These are phyloP conservation scores for Eupithecia inturbata DNA, from an alignment of 2,888 invertebrate genomes.

Conservation along the genomic window DNA sequence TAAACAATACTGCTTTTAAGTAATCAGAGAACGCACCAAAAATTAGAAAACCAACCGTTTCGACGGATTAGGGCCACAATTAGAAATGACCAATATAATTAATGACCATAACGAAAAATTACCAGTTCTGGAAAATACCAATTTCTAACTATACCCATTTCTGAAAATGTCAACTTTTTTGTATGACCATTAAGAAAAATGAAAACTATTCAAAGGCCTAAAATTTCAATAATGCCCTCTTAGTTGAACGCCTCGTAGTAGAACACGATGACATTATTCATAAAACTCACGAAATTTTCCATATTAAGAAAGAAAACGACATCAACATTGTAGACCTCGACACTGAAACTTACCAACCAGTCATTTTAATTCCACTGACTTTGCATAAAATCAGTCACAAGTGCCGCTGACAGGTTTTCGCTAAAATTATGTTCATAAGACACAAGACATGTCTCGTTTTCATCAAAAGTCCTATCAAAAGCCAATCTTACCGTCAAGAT, in stretches of 20 bases:
- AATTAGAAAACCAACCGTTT: neutral
- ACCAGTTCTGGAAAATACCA: no score
- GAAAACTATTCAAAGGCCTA: neutral
- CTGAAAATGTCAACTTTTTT: no score
- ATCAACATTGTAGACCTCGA: neutral
- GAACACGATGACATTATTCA: neutral
- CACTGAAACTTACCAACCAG: neutral
- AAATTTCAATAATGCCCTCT: neutral
- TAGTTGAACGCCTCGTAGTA: neutral
- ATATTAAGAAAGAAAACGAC: neutral
- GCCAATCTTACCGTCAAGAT: slow-evolving; percentile 65
- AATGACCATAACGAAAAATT: no score
- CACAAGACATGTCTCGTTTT: slow-evolving; percentile 54
- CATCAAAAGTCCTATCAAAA: slow-evolving; percentile 73
- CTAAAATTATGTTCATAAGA: slow-evolving; percentile 46
- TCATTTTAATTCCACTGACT: neutral
- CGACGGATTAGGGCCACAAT: no score
- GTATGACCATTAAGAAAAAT: no score
- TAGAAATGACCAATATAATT: no score
- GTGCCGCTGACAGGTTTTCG: slow-evolving; percentile 47
- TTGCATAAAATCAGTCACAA: slow-evolving; percentile 37
- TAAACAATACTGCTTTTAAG: neutral
- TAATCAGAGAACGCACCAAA: neutral
- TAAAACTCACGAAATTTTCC: neutral
- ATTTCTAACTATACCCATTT: no score